Conservation (phyloP, 1,140 invertebrate species). For the Drosophila kurseongensis region DNA sequence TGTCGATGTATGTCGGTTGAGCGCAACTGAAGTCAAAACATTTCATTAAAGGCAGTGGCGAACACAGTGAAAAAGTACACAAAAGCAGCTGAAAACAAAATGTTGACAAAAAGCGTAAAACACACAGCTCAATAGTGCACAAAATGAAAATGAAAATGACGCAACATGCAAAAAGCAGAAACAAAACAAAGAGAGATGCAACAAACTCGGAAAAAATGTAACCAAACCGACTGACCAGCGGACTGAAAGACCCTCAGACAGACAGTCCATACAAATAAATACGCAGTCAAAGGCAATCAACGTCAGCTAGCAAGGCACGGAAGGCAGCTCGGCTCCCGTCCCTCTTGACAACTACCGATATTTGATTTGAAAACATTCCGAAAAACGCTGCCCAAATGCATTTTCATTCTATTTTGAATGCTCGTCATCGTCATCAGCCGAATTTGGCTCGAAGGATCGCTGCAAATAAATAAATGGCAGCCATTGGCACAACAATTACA, state of each 20-base stretch:
- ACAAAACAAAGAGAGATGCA: slow-evolving; percentile 34
- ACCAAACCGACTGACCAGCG: slow-evolving; percentile 34
- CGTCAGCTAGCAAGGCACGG: slow-evolving; percentile 34
- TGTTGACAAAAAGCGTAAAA: slow-evolving; percentile 78
- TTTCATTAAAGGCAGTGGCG: slow-evolving; percentile 65
- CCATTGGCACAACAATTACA: slow-evolving; percentile 63
- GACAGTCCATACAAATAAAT: slow-evolving; percentile 67
- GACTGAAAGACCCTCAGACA: slow-evolving; percentile 17
- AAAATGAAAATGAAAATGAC: slow-evolving; percentile 73
- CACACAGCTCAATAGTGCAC: slow-evolving; percentile 62
- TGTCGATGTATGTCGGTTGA: not conserved
- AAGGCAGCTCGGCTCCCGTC: slow-evolving; percentile 19
- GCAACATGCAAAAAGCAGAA: slow-evolving; percentile 56
- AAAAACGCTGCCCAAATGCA: slow-evolving; percentile 60
- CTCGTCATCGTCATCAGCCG: slow-evolving; percentile 54
- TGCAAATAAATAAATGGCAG: slow-evolving; percentile 59
- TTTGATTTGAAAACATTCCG: slow-evolving; percentile 79
- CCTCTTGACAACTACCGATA: slow-evolving; percentile 64
- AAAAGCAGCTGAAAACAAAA: slow-evolving; percentile 51
- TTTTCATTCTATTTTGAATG: slow-evolving; percentile 49
- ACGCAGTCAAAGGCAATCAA: slow-evolving; percentile 78
- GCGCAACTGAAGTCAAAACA: slow-evolving; percentile 54
- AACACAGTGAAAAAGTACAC: slow-evolving; percentile 37
- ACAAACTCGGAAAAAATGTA: slow-evolving; percentile 26
- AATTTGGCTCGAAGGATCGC: slow-evolving; percentile 46